Evolutionary conservation across 2,888 invertebrate genomes (phyloP), one percentile per base, ranked within the genome.

Genomic region (Microctonus aethiopoides): DNA sequence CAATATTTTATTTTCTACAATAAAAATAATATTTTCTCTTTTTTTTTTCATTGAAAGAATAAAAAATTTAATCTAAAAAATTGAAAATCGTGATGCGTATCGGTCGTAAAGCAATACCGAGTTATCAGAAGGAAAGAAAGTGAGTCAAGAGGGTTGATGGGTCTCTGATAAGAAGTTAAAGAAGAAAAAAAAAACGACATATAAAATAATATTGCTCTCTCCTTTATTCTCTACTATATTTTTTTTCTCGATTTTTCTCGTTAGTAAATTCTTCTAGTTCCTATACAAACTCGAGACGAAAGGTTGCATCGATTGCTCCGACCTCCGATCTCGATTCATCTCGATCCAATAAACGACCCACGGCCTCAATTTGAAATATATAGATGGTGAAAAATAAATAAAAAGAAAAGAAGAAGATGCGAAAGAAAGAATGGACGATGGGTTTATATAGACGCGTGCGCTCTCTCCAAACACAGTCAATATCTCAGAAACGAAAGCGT

Each of bases 291-390:
- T 64, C 52, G 22, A 57, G 46, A 46, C 59, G 57, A 66, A 34
- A 46, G 57, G 36, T 66, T 46, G 16, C 51, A 59, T 69, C 57
- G 59, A 69, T 69, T 69, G 59, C 29, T 57, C 24, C 22, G 26
- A 29, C 39, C 32, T 26, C 51, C 52, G 52, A 64, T 69, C 59
- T 59, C 72, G 71, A 70, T 72, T 71, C 72, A 74, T 78, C 77
- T 76, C 63, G 72, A 76, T 77, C 76, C 79, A 79, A 79, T 81
- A 78, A 76, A 77, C 78, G 78, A 78, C 77, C 77, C 77, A 64
- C 75, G 75, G 74, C 75, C 78, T 72, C 79, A 77, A 79, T 78
- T 75, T 75, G 56, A 46, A n/a, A 6, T 46, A 46, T 46, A 46
- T 16, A 46, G 46, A 16, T n/a, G 13, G 39, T 13, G 5, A n/a